Evolutionary conservation across 2,113 vertebrate genomes (phyloP), one percentile per base, ranked within the genome.

Genomic region (Poicephalus gulielmi): DNA sequence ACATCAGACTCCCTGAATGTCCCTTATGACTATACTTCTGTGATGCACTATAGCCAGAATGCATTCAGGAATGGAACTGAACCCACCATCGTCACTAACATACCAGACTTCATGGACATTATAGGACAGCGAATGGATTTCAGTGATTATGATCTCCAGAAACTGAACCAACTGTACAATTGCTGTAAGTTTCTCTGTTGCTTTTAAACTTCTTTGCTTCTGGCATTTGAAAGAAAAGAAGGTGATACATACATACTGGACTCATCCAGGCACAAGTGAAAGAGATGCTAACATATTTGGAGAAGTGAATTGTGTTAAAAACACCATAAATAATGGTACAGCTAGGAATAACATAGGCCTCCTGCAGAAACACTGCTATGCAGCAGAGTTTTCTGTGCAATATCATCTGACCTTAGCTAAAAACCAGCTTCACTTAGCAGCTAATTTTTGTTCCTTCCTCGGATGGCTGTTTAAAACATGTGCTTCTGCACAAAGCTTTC

Each of bases 71-170:
- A 98, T 0, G 98, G 98, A 44, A 95, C 94, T 0, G 97, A 99
- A 75, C 98, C 99, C 77, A 99, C 99, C 62, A 99, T 99, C 3
- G 15, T 99, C 87, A 99, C 99, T 39, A 99, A 97, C 80, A 99
- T 99, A 89, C 94, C 98, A 2, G 98, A 98, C 13, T 99, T 99
- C 95, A 97, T 97, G 46, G 98, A 99, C 12, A 98, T 99, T 62
- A 99, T 99, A 46, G 99, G 99, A 43, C 99, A 99, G 90, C 84
- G 98, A 7, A 99, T 99, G 98, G 99, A 99, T 96, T 99, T 99
- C 97, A 99, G 99, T 30, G 98, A 99, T 85, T 98, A 93, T 14
- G 99, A 99, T 83, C 95, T 99, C 83, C 93, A 97, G 86, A 99
- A 99, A 89, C 94, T 99, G 91, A 98, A 98, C 96, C 98, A 55